phyloP scores from a whole-genome alignment of 2,113 vertebrate species.

The Narcine bancroftii region DNA sequence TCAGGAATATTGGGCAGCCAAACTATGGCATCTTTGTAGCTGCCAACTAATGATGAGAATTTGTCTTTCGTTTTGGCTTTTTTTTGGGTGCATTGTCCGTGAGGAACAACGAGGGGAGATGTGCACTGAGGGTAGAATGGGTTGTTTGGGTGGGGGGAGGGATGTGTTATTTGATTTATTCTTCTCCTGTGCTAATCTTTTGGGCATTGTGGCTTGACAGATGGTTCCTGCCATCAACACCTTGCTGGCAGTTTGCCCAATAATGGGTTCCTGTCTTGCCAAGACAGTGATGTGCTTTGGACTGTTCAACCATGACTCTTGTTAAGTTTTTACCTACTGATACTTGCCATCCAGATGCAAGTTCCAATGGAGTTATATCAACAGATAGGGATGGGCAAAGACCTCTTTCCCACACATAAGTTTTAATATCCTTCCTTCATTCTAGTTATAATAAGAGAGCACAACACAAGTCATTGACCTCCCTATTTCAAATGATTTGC shows the following conservation, averaged over 20 bases:
- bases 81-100: neutral
- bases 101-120: too few relatives aligned
- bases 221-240: neutral
- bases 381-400: neutral
- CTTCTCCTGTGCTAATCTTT: neutral
- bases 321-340: neutral
- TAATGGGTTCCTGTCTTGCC: neutral
- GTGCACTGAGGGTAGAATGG: too few relatives aligned
- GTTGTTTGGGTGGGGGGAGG: too few relatives aligned
- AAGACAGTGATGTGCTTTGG: neutral
- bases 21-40: neutral
- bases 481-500: neutral
- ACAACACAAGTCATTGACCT: neutral
- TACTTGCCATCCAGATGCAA: neutral
- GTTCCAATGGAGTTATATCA: neutral
- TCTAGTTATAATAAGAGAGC: neutral
- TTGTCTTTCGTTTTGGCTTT: neutral
- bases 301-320: neutral
- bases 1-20: neutral
- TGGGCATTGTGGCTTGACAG: neutral
- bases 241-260: neutral
- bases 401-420: neutral
- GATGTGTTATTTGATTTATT: neutral
- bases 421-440: neutral
- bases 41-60: neutral